phyloP scores from a whole-genome alignment of 1,140 invertebrate genomes.

The Zophobas morio region DNA sequence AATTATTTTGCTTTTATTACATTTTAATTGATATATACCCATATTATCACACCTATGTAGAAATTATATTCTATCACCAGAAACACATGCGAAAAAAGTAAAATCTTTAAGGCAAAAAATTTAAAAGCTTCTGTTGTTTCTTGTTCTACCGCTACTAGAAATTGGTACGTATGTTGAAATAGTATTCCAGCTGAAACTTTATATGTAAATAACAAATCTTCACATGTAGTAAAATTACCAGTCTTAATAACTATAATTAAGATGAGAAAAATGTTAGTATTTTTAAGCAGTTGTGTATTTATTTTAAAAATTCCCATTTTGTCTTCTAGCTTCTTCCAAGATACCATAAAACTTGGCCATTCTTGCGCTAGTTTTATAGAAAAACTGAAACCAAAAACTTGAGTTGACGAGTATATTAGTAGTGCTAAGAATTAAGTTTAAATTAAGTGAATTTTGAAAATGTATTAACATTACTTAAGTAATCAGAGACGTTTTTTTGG shows the following conservation, averaged over 20 bases:
- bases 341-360: constrained; percentile 52
- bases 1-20: not conserved
- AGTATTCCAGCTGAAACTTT: not conserved
- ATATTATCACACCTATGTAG: not conserved
- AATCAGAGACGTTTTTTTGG: not conserved
- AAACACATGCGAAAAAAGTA: not conserved
- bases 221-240: not conserved
- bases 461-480: not conserved
- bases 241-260: not conserved
- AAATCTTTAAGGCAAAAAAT: not conserved
- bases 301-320: constrained; percentile 49
- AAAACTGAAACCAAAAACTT: too few species aligned
- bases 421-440: not conserved
- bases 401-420: not conserved
- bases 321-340: constrained; percentile 51
- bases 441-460: not conserved
- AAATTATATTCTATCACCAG: not conserved
- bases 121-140: not conserved
- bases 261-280: not conserved
- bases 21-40: not conserved
- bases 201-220: not conserved
- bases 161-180: not conserved
- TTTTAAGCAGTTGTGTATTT: not conserved
- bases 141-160: not conserved
- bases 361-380: constrained; percentile 46